phyloP scores from a whole-genome alignment of 2,888 invertebrate genomes.

The Tipula lateralis region DNA sequence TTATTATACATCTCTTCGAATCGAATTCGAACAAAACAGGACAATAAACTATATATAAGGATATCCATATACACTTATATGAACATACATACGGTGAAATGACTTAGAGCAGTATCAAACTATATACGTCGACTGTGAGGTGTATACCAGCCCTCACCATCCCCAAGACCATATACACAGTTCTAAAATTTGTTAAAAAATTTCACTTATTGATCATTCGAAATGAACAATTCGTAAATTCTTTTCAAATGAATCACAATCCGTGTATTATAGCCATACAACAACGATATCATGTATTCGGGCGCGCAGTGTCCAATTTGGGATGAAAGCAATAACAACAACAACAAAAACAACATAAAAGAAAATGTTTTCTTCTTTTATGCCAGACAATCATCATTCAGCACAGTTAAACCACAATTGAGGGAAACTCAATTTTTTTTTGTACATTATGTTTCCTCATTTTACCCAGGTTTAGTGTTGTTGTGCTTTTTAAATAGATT shows the following conservation, averaged over 20 bases:
- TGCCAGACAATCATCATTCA: conserved; percentile 19
- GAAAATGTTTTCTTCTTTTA: neutral
- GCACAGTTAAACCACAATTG: conserved; percentile 19
- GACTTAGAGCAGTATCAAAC: neutral
- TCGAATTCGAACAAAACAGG: neutral
- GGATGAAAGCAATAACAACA: neutral
- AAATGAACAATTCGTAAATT: neutral
- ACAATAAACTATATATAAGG: neutral
- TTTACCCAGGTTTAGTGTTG: neutral
- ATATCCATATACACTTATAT: neutral
- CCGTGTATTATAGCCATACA: neutral
- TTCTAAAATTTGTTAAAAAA: neutral
- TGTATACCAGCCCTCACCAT: too few species aligned
- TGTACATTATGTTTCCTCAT: neutral
- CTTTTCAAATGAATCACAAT: neutral
- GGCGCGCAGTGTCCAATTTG: neutral
- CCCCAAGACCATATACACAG: neutral
- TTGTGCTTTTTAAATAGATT: neutral
- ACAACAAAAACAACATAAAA: too few species aligned
- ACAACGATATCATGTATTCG: neutral
- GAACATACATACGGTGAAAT: neutral
- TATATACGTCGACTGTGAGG: neutral
- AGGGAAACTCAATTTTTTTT: neutral
- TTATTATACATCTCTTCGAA: neutral
- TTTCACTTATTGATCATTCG: neutral